phyloP scores from a whole-genome alignment of 2,888 invertebrate species.

The Sabatieria punctata region DNA sequence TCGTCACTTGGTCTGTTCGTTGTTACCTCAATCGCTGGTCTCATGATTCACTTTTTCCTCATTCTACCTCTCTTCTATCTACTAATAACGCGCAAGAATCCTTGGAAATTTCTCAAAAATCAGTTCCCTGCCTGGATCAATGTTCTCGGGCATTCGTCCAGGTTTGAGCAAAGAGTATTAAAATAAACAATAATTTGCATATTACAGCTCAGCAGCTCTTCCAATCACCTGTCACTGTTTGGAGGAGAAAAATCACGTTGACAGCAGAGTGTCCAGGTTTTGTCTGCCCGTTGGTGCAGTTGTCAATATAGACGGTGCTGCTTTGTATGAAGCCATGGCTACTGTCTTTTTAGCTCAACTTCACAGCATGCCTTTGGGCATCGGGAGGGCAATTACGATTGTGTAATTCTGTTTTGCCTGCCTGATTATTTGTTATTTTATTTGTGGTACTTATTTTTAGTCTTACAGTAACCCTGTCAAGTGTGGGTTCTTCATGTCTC shows the following conservation, averaged over 20 bases:
- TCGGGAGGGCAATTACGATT: not conserved
- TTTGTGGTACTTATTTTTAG: not conserved
- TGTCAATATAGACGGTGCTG: constrained; percentile 4
- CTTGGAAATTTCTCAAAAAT: not conserved
- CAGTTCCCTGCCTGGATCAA: not conserved
- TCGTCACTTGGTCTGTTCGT: not conserved
- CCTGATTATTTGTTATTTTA: not conserved
- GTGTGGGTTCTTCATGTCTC: not conserved
- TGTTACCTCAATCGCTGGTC: not conserved
- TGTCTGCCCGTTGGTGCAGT: constrained; percentile 1
- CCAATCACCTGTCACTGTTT: constrained; percentile 1
- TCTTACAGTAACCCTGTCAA: not conserved
- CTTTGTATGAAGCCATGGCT: constrained; percentile 1
- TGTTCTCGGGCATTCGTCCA: constrained; percentile 2
- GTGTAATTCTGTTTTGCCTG: constrained; percentile 5
- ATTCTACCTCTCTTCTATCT: not conserved
- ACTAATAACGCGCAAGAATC: not conserved
- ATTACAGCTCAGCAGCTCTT: constrained; percentile 1
- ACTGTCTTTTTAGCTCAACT: constrained; percentile 5
- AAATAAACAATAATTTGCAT: too few relatives aligned
- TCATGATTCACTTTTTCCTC: not conserved
- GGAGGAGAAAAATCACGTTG: not conserved
- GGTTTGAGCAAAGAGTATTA: not conserved
- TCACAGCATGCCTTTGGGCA: not conserved
- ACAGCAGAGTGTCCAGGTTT: not conserved